phyloP scores from a whole-genome alignment of 2,797 vertebrate species.

The Melanotaenia pygmaea region DNA sequence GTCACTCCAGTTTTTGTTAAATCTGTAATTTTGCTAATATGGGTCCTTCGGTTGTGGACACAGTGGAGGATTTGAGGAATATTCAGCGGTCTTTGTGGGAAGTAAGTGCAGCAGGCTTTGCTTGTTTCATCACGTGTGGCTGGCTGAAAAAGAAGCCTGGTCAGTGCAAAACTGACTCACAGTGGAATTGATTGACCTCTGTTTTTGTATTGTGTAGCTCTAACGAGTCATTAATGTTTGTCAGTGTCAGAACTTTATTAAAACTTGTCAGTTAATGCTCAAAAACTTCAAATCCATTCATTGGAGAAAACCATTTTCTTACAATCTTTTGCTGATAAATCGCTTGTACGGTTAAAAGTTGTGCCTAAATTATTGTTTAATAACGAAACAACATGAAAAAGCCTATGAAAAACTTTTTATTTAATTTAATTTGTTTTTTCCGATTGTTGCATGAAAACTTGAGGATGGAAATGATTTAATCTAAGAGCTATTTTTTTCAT shows the following conservation, averaged over 20 bases:
- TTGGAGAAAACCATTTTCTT: background rate
- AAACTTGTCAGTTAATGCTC: background rate
- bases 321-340: background rate
- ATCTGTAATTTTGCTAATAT: slow-evolving; percentile 58
- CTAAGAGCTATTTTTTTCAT: background rate
- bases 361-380: background rate
- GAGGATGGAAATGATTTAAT: background rate
- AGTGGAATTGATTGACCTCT: slow-evolving; percentile 12
- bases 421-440: background rate
- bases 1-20: slow-evolving; percentile 30
- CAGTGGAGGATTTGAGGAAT: slow-evolving; percentile 79
- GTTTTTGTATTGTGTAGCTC: slow-evolving; percentile 26
- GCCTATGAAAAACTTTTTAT: background rate
- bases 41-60: slow-evolving; percentile 72
- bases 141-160: slow-evolving; percentile 33
- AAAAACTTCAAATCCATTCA: background rate
- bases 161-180: slow-evolving; percentile 31
- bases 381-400: background rate
- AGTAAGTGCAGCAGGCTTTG: slow-evolving; percentile 75
- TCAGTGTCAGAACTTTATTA: background rate
- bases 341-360: background rate
- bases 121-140: slow-evolving; percentile 34
- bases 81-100: slow-evolving; percentile 80
- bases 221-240: slow-evolving; percentile 4
- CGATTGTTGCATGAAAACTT: background rate